A percentile compares a stretch with the other conserved stretches of the same genome.
Evolutionary conservation across 2,113 vertebrate genomes (phyloP).

Genomic region (Sinocyclocheilus anshuiensis): DNA sequence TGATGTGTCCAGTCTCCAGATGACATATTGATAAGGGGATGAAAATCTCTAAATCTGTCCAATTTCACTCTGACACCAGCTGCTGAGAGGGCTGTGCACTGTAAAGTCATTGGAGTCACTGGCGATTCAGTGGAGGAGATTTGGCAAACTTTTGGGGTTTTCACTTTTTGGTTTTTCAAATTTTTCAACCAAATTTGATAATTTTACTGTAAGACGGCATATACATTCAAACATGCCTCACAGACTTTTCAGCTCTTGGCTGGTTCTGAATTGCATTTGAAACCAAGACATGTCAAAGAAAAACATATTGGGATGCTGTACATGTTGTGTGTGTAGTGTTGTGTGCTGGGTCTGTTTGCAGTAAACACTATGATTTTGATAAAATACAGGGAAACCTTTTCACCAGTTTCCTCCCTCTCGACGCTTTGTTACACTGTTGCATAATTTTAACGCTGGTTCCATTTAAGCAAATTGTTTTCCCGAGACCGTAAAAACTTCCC

Average conservation of each 20-base stretch:
- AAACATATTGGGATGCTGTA: not conserved
- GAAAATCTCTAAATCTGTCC: conserved; percentile 47
- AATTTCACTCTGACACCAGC: conserved; percentile 37
- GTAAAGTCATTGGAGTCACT: conserved; percentile 8
- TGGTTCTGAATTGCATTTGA: not conserved
- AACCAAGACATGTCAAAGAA: not conserved
- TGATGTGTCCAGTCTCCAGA: conserved; percentile 49
- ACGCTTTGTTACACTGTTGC: not conserved
- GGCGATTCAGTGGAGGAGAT: not conserved
- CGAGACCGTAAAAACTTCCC: not conserved
- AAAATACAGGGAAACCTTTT: not conserved
- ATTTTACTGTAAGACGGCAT: not conserved
- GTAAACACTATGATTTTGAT: conserved; percentile 5
- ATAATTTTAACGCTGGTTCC: conserved; percentile 11
- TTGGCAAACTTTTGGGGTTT: too few species aligned
- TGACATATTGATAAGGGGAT: conserved; percentile 52
- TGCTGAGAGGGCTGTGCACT: conserved; percentile 4
- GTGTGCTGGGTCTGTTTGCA: not conserved
- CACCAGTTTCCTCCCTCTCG: not conserved
- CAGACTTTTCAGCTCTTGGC: not conserved
- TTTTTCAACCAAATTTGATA: not conserved
- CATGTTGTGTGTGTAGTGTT: not conserved
- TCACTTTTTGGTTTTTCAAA: too few species aligned
- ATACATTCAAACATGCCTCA: not conserved
- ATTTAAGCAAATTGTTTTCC: conserved; percentile 19